phyloP scores from a whole-genome alignment of 2,797 vertebrate species.

The Pelochelys cantorii region DNA sequence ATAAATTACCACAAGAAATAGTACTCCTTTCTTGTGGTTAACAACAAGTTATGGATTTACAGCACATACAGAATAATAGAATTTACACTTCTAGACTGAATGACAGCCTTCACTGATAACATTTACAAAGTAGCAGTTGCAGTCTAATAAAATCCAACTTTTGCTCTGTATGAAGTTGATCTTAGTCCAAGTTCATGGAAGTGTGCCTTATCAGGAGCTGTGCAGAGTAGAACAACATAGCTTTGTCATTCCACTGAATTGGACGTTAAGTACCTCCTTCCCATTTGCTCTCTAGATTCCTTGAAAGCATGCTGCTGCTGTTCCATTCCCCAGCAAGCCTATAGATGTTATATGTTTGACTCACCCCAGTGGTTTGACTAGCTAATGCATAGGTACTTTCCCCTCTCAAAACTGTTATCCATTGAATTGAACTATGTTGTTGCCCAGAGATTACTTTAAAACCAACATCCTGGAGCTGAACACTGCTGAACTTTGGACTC shows the following conservation, averaged over 20 bases:
- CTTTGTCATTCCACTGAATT: neutral
- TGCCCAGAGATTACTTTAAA: neutral
- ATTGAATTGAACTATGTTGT: neutral
- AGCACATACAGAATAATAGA: neutral
- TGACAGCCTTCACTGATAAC: neutral
- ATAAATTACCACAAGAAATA: neutral
- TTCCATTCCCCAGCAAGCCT: neutral
- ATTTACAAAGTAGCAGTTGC: neutral
- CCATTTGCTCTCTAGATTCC: neutral
- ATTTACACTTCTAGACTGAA: neutral
- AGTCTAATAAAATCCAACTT: neutral
- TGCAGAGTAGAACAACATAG: neutral
- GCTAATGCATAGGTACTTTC: neutral
- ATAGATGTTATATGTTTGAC: neutral
- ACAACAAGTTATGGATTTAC: neutral
- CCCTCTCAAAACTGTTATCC: neutral
- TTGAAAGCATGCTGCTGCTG: no score
- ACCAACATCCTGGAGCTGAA: neutral
- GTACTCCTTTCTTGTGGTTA: neutral
- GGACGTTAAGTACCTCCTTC: neutral
- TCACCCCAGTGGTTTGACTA: neutral
- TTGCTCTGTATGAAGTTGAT: neutral
- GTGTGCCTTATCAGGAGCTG: neutral
- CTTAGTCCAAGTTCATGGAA: neutral
- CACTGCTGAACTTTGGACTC: neutral